Conservation (phyloP, 2,797 vertebrate species). For the Glossophaga mutica region DNA sequence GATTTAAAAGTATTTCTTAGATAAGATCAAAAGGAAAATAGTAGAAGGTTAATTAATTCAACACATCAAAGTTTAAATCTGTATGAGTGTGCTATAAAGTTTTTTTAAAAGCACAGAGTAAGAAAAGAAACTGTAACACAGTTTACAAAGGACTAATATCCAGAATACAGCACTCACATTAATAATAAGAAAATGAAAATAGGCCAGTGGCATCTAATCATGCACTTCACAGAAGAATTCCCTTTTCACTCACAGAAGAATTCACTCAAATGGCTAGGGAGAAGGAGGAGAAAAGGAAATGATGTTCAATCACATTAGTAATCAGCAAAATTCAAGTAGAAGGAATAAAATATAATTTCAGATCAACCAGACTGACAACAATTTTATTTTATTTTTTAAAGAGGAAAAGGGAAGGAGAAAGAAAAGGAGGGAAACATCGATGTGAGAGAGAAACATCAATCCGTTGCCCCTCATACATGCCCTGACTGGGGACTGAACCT, state of each 20-base stretch:
- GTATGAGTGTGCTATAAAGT: neutral
- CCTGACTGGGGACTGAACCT: neutral
- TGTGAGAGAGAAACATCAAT: neutral
- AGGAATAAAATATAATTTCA: slow-evolving; percentile 6
- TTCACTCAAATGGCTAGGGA: neutral
- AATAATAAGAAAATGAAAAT: slow-evolving; percentile 47
- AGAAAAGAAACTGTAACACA: slow-evolving; percentile 5
- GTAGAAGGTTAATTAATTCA: slow-evolving; percentile 18
- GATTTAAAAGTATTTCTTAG: neutral
- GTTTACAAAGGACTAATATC: neutral
- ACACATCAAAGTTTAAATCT: slow-evolving; percentile 36
- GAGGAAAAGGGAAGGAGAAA: neutral
- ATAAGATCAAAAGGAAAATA: neutral
- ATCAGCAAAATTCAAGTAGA: slow-evolving; percentile 26
- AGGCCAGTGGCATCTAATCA: neutral
- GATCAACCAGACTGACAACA: neutral
- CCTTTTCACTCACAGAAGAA: neutral
- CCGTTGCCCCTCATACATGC: too few species aligned
- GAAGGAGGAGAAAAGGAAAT: slow-evolving; percentile 1
- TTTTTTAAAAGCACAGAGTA: neutral
- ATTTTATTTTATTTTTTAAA: neutral
- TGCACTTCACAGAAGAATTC: neutral
- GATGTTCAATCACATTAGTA: neutral
- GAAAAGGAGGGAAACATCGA: neutral
- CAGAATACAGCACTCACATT: slow-evolving; percentile 20